Base-by-base conservation (phyloP, 1,140 invertebrate genomes). In the Argopecten irradians region DNA sequence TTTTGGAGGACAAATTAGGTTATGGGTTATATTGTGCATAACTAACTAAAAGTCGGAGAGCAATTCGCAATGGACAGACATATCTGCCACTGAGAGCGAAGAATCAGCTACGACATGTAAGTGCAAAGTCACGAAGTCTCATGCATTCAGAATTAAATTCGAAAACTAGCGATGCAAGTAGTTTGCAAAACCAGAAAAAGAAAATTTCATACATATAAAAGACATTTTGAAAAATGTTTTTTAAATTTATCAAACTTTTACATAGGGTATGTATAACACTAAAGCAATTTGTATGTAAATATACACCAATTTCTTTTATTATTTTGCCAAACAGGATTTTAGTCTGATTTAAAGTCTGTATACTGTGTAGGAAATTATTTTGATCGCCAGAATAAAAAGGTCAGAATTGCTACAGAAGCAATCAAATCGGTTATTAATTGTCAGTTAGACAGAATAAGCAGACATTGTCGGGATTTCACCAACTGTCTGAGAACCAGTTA, bases 401-500 rank as follows among this genome's bases (percentile, higher is more conserved):
- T 71, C 55, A 71, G n/a, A 71, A 71, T 71, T 71, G 55, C n/a
- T 71, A 28, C 55, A 28, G 55, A 71, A 71, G 28, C 55, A 71
- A 71, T 28, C 55, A 71, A 28, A 71, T 71, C 16, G 55, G 55
- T 71, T 28, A 71, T n/a, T 71, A 71, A 71, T 71, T 71, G 55
- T 71, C 55, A 71, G 55, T 71, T 71, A 71, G 55, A 71, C 22
- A 28, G 55, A 71, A 11, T 71, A 71, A 71, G 55, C 22, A 28
- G 55, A 28, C 55, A 71, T 71, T 71, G 55, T 71, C 55, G 55
- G 55, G 55, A 71, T 71, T 71, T 71, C 55, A 71, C 55, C 55
- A 71, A 28, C 55, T 71, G 55, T 71, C 55, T 71, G 55, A 71
- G 55, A 71, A 71, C n/a, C 55, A 71, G 55, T 28, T 71, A 71